Conservation (phyloP, 2,113 vertebrate species). For the Notothenia rossii region DNA sequence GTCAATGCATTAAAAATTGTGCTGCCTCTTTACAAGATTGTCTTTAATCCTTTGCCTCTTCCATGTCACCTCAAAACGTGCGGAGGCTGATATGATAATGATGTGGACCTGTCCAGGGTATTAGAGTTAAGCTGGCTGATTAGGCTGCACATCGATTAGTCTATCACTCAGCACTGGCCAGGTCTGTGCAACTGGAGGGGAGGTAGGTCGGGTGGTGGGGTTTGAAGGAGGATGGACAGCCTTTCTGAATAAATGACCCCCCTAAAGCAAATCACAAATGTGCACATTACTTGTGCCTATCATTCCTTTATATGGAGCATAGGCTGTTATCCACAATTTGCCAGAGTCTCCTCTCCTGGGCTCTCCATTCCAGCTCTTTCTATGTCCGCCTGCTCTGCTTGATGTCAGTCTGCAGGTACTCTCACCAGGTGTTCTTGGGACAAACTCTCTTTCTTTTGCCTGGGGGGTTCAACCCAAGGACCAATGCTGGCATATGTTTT, state of each 20-base stretch:
- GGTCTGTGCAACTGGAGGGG: conserved; percentile 39
- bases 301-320: too few species aligned
- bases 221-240: conserved; percentile 32
- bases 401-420: too few species aligned
- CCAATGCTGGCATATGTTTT: too few species aligned
- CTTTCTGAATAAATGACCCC: conserved; percentile 48
- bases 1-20: conserved; percentile 69
- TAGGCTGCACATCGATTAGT: conserved; percentile 84
- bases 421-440: too few species aligned
- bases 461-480: too few species aligned
- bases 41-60: conserved; percentile 82
- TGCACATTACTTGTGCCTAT: background rate
- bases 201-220: conserved; percentile 13
- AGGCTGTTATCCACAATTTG: too few species aligned
- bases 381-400: too few species aligned
- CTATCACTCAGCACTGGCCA: conserved; percentile 79
- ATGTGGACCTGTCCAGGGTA: conserved; percentile 85
- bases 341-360: too few species aligned
- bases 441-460: too few species aligned
- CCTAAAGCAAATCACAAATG: conserved; percentile 24
- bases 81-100: conserved; percentile 86
- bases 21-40: conserved; percentile 77
- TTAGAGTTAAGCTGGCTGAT: conserved; percentile 87
- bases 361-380: too few species aligned
- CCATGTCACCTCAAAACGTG: conserved; percentile 82